Percentiles rank a stretch among this genome's conserved stretches.
phyloP scores from a whole-genome alignment of 2,113 vertebrate genomes.

The Microtus oregoni region DNA sequence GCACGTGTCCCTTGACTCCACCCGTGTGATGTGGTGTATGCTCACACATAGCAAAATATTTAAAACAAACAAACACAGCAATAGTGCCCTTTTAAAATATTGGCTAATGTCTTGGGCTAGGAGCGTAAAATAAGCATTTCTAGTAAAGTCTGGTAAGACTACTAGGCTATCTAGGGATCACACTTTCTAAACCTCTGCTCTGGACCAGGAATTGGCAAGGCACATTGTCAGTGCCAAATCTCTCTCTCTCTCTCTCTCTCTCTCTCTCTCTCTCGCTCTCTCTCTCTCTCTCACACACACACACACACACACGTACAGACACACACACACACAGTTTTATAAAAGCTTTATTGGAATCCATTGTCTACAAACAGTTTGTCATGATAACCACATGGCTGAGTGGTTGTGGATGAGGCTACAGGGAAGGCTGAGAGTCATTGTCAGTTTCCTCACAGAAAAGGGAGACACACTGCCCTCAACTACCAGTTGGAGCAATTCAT shows the following conservation, averaged over 20 bases:
- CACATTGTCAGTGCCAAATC: not conserved
- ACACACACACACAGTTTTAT: too few relatives aligned
- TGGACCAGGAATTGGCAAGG: not conserved
- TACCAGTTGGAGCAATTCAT: not conserved
- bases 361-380: too few relatives aligned
- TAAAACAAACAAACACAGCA: not conserved
- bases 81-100: not conserved
- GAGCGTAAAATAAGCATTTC: not conserved
- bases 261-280: too few relatives aligned
- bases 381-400: too few relatives aligned
- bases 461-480: not conserved
- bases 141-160: not conserved
- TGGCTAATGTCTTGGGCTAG: not conserved
- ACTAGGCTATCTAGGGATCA: not conserved
- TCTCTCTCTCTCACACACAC: too few relatives aligned
- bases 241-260: not conserved
- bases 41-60: not conserved
- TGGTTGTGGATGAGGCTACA: too few relatives aligned
- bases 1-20: too few relatives aligned
- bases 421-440: too few relatives aligned
- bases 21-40: not conserved
- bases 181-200: not conserved
- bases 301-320: too few relatives aligned
- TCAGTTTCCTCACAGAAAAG: too few relatives aligned
- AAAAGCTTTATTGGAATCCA: too few relatives aligned